These are phyloP conservation scores for Prosapia bicincta DNA, from an alignment of 2,888 invertebrate genomes.

Conservation along the genomic window DNA sequence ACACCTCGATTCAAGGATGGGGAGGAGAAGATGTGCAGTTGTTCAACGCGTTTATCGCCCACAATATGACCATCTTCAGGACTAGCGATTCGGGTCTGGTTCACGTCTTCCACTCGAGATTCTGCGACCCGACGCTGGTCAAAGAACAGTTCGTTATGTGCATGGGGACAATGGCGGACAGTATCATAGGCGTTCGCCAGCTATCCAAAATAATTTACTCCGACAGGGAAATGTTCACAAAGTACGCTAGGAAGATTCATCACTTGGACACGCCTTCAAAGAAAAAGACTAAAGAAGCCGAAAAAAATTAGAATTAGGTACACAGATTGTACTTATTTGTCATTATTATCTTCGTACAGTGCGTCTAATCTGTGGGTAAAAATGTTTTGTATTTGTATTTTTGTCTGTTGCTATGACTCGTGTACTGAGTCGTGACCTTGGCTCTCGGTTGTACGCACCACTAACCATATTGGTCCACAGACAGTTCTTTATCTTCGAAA, in stretches of 20 bases:
- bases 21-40: conserved; percentile 96
- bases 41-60: conserved; percentile 68
- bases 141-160: conserved; percentile 87
- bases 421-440: too few species aligned
- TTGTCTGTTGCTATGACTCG: too few species aligned
- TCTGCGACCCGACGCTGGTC: conserved; percentile 77
- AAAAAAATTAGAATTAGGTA: too few species aligned
- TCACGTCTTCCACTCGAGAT: conserved; percentile 89
- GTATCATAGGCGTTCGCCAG: conserved; percentile 54
- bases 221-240: background rate
- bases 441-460: too few species aligned
- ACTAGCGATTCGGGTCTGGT: conserved; percentile 84
- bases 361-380: too few species aligned
- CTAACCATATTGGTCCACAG: too few species aligned
- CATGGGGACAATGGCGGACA: conserved; percentile 83
- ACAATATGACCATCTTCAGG: conserved; percentile 71
- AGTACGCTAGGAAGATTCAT: background rate
- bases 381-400: too few species aligned
- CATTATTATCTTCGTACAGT: too few species aligned
- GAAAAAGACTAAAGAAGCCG: too few species aligned
- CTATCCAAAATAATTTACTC: conserved; percentile 46
- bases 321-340: too few species aligned
- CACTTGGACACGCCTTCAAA: background rate
- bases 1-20: conserved; percentile 92
- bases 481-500: too few species aligned